Percentiles rank a stretch among this genome's conserved stretches.
These are phyloP conservation scores for Parus major DNA, from an alignment of 2,113 vertebrate species.

Conservation along the genomic window DNA sequence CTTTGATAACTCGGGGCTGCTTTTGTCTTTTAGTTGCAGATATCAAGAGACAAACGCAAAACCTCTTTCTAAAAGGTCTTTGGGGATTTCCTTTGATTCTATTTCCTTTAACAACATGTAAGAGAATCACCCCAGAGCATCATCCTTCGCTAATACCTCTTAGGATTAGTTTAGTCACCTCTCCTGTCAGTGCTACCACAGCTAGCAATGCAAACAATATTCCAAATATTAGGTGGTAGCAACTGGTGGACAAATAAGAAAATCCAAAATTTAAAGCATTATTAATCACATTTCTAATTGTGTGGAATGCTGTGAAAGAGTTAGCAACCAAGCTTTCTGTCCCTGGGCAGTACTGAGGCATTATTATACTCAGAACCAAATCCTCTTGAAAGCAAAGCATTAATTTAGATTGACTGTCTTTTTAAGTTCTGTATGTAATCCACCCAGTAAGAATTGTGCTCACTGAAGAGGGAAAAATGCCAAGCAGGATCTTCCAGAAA, in stretches of 20 bases:
- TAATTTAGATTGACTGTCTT: neutral
- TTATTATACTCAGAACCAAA: neutral
- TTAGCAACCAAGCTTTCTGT: neutral
- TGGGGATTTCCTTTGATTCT: slow-evolving; percentile 10
- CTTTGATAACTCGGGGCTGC: neutral
- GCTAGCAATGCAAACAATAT: neutral
- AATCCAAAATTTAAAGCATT: neutral
- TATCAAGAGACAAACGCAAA: neutral
- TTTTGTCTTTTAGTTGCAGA: neutral
- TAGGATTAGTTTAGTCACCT: neutral
- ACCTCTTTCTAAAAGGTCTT: neutral
- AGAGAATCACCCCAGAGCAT: neutral
- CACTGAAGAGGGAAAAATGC: neutral
- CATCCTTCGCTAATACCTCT: neutral
- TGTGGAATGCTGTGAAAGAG: neutral
- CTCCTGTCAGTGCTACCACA: neutral
- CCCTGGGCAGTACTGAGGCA: neutral
- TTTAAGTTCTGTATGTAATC: neutral
- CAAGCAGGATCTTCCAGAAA: neutral
- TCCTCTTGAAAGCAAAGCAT: neutral
- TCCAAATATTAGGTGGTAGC: neutral
- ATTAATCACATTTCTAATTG: neutral
- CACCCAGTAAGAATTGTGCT: accelerated
- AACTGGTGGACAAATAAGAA: neutral
- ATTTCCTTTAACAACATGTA: neutral